Conservation (phyloP, 2,888 invertebrate genomes). For the Hirtodrosophila histrioides region DNA sequence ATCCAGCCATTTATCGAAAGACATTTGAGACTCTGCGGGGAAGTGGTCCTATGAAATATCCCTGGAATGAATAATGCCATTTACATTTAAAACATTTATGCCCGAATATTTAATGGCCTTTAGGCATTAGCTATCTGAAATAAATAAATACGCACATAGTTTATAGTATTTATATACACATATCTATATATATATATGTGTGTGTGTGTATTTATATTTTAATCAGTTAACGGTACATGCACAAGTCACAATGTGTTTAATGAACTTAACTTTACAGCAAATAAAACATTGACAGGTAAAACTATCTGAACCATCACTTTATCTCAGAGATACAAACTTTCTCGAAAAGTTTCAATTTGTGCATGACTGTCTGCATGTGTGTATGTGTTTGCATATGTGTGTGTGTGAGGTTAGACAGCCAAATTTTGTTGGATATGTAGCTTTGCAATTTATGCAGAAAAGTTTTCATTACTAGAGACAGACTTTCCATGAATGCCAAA, state of each 20-base stretch:
- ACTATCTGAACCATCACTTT: constrained; percentile 39
- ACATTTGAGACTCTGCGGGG: constrained; percentile 58
- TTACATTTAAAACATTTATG: constrained; percentile 70
- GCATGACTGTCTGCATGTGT: constrained; percentile 21
- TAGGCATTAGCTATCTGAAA: constrained; percentile 32
- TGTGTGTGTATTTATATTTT: background rate
- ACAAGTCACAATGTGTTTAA: constrained; percentile 30
- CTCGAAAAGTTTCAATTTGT: constrained; percentile 73
- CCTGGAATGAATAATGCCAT: constrained; percentile 64
- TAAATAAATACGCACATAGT: constrained; percentile 6
- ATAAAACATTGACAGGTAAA: constrained; percentile 49
- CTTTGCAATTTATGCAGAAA: constrained; percentile 47
- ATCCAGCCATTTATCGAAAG: constrained; percentile 76
- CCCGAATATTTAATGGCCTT: constrained; percentile 52
- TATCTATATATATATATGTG: background rate
- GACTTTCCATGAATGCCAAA: constrained; percentile 41
- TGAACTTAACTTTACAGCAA: constrained; percentile 44
- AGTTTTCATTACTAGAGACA: constrained; percentile 36
- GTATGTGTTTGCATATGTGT: constrained; percentile 6
- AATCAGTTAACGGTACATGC: constrained; percentile 17
- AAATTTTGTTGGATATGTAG: constrained; percentile 49
- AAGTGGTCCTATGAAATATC: constrained; percentile 52
- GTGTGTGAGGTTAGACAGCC: constrained; percentile 22
- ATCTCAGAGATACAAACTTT: constrained; percentile 65
- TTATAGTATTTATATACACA: background rate